Evolutionary conservation across 1,140 invertebrate genomes (phyloP).

Genomic region (Caligus rogercresseyi): DNA sequence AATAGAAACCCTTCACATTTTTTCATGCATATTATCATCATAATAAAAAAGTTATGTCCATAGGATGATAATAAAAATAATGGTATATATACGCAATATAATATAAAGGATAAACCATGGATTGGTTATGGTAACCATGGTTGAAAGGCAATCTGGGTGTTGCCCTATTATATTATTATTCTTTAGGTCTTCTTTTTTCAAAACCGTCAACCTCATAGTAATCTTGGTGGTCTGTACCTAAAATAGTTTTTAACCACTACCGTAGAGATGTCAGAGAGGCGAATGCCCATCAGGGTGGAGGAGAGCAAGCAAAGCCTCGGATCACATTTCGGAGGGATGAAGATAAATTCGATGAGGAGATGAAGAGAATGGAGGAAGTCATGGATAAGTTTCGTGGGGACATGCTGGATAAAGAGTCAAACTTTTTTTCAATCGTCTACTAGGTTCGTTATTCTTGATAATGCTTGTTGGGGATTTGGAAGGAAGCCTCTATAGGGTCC

Average conservation of each 20-base stretch:
- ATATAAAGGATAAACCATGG: no score
- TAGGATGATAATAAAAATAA: no score
- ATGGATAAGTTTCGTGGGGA: slow-evolving; percentile 88
- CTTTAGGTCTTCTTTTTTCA: background rate
- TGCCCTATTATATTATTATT: background rate
- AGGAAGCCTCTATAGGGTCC: no score
- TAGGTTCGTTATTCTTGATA: no score
- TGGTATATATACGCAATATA: no score
- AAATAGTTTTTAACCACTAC: no score
- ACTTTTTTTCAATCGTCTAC: slow-evolving; percentile 42
- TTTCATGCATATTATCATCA: no score
- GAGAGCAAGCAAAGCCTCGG: background rate
- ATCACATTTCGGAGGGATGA: background rate
- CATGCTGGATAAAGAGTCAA: slow-evolving; percentile 73
- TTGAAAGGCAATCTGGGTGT: background rate
- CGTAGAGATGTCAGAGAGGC: background rate
- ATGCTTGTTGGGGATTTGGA: no score
- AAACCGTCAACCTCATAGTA: no score
- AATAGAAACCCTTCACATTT: no score
- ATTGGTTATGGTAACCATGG: slow-evolving; percentile 21
- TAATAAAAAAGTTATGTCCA: no score
- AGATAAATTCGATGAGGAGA: slow-evolving; percentile 73
- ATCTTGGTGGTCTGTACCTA: no score
- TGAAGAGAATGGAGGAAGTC: slow-evolving; percentile 94
- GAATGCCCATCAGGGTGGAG: background rate